Percentiles rank a stretch among this genome's conserved stretches.
phyloP scores from a whole-genome alignment of 2,797 vertebrate species.

The Microctenopoma steveboyesi region DNA sequence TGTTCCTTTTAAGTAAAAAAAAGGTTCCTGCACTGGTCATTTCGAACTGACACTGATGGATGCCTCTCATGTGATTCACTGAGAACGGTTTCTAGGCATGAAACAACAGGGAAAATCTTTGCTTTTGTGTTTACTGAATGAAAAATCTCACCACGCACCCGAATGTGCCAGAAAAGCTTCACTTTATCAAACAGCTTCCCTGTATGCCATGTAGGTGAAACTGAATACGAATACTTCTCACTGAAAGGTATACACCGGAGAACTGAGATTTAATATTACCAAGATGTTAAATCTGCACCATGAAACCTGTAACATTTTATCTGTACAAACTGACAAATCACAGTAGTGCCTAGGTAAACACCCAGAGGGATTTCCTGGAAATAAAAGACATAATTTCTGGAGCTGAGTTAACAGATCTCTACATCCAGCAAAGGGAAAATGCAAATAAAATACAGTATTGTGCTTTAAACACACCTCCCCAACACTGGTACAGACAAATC shows the following conservation, averaged over 20 bases:
- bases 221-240: background rate
- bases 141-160: background rate
- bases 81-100: background rate
- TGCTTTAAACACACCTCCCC: background rate
- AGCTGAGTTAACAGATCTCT: constrained; percentile 4
- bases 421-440: background rate
- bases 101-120: background rate
- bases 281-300: constrained; percentile 18
- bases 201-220: background rate
- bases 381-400: constrained; percentile 23
- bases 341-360: constrained; percentile 10
- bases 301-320: constrained; percentile 23
- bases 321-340: constrained; percentile 26
- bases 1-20: background rate
- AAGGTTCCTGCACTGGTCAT: background rate
- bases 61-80: constrained; percentile 1
- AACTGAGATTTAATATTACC: constrained; percentile 10
- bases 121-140: background rate
- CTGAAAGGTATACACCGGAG: background rate
- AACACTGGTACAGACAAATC: background rate
- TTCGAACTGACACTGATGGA: constrained; percentile 6
- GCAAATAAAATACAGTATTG: background rate
- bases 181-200: background rate
- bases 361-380: constrained; percentile 30
- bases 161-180: background rate